Percentiles rank a stretch among this genome's conserved stretches.
Conservation (phyloP, 2,888 invertebrate genomes). For the Xanthia icteritia region DNA sequence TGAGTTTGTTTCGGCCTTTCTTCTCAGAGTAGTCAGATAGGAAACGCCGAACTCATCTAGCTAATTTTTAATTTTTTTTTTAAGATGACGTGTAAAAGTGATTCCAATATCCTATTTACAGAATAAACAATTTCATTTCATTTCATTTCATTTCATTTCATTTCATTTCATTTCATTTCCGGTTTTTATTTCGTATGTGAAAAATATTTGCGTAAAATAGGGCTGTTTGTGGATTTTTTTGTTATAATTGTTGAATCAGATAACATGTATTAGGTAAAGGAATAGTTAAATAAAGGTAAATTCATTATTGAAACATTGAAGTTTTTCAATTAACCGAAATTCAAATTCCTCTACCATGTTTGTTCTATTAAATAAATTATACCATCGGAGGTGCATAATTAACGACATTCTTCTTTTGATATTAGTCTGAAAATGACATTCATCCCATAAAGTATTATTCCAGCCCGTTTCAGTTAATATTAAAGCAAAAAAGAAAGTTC, state of each 20-base stretch:
- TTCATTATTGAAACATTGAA: neutral
- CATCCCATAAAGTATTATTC: slow-evolving; percentile 19
- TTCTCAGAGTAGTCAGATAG: no score
- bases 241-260: neutral
- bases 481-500: slow-evolving; percentile 50
- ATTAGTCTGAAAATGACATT: slow-evolving; percentile 28
- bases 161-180: no score
- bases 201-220: neutral
- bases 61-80: no score
- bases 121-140: no score
- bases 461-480: slow-evolving; percentile 30
- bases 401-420: neutral
- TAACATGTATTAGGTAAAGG: neutral
- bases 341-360: neutral
- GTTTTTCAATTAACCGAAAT: neutral
- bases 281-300: neutral
- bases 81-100: no score
- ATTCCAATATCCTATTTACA: no score
- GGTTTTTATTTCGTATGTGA: neutral
- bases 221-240: neutral
- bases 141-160: no score
- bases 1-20: no score
- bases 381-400: neutral
- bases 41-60: no score
- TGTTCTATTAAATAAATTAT: neutral